Conservation (phyloP, 2,888 invertebrate species). For the Lithophane leautieri region DNA sequence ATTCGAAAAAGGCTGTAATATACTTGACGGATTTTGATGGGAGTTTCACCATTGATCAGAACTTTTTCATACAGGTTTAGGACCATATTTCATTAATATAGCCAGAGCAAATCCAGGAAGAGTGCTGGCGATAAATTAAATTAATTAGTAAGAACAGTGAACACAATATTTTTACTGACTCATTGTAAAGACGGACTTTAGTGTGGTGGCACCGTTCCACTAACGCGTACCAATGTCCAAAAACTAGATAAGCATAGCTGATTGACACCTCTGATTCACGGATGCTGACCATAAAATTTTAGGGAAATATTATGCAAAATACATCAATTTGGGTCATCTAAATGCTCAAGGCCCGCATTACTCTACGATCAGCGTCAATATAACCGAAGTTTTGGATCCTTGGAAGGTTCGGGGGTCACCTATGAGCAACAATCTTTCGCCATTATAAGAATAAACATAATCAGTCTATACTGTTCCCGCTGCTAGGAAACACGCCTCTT, state of each 20-base stretch:
- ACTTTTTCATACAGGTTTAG: background rate
- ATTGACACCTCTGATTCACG: constrained; percentile 2
- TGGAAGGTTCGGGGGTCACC: background rate
- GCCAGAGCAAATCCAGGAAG: background rate
- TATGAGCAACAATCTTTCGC: background rate
- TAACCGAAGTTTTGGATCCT: background rate
- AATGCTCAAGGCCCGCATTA: background rate
- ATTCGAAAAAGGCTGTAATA: background rate
- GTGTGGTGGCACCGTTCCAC: background rate
- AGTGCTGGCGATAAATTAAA: background rate
- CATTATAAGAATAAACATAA: background rate
- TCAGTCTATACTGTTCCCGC: background rate
- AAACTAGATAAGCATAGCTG: background rate
- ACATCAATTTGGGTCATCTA: background rate
- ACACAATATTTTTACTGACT: background rate
- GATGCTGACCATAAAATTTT: background rate
- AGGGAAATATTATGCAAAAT: background rate
- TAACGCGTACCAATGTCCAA: background rate
- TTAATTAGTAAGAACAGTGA: background rate
- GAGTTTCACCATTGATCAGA: background rate
- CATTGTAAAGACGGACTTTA: background rate
- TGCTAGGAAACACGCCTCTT: background rate
- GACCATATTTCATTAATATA: too few species aligned
- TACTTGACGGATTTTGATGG: background rate
- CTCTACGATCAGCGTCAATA: background rate